Percentiles rank a stretch among this genome's conserved stretches.
These are phyloP conservation scores for Poecilia velifera DNA, from an alignment of 2,797 vertebrate species.

Conservation along the genomic window DNA sequence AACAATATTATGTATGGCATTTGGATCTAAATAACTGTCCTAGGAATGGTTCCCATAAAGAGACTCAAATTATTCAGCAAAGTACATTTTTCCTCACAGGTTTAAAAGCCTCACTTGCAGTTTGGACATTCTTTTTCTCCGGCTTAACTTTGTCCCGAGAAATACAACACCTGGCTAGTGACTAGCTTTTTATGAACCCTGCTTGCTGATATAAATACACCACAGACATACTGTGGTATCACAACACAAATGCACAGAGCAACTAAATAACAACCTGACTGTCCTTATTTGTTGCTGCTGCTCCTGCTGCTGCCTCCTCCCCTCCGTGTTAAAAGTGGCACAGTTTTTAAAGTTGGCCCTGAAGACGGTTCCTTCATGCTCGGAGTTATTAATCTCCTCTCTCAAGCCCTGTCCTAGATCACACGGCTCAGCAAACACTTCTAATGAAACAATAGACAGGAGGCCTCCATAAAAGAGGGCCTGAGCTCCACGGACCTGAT, in stretches of 20 bases:
- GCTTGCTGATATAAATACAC: background rate
- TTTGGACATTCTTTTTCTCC: background rate
- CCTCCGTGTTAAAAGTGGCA: conserved; percentile 61
- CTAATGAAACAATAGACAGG: conserved; percentile 75
- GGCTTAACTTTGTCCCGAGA: background rate
- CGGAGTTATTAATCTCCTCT: conserved; percentile 80
- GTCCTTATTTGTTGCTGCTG: conserved; percentile 59
- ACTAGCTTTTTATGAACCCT: background rate
- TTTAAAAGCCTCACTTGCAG: background rate
- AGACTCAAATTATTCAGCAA: background rate
- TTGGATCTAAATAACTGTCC: background rate
- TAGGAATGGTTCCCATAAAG: background rate
- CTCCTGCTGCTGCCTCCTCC: conserved; percentile 29
- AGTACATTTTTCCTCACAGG: background rate
- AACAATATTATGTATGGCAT: background rate
- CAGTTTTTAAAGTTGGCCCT: conserved; percentile 72
- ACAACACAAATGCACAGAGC: conserved; percentile 4
- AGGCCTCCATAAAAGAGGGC: conserved; percentile 52
- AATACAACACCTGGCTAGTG: conserved; percentile 6
- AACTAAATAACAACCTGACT: conserved; percentile 26
- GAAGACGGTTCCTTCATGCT: conserved; percentile 64
- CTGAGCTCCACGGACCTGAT: conserved; percentile 47
- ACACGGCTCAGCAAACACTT: conserved; percentile 72
- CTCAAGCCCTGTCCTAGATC: conserved; percentile 82
- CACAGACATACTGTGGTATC: background rate